Conservation (phyloP, 92 coral and sea anemone genomes). For the Paragorgia papillata region DNA sequence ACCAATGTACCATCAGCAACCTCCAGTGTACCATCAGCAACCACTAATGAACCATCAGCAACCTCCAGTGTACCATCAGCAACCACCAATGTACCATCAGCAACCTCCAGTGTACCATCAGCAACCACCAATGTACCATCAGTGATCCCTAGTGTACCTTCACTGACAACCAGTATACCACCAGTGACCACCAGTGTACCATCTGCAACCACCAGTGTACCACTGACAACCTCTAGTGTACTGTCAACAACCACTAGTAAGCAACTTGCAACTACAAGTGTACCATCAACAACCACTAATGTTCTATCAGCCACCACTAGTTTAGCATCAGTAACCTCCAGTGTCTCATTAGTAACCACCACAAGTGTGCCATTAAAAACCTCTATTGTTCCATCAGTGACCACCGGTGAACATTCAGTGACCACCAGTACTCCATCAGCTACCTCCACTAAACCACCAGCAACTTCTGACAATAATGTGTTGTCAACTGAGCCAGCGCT, state of each 20-base stretch:
- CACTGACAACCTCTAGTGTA: not conserved
- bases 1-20: constrained; percentile 16
- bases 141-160: constrained; percentile 21
- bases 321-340: not conserved
- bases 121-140: not conserved
- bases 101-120: not conserved
- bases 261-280: constrained; percentile 7
- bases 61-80: constrained; percentile 12
- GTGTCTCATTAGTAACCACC: constrained; percentile 11
- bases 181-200: not conserved
- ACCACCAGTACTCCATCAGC: constrained; percentile 45
- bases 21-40: not conserved
- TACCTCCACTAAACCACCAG: constrained; percentile 49
- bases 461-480: constrained; percentile 40
- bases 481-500: not conserved
- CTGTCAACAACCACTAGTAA: not conserved
- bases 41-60: constrained; percentile 10
- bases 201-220: not conserved
- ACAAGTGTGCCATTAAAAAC: constrained; percentile 22
- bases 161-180: constrained; percentile 10
- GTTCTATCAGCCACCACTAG: not conserved
- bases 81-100: not conserved
- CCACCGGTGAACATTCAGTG: constrained; percentile 22
- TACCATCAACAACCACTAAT: not conserved
- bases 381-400: not conserved